Evolutionary conservation across 2,113 vertebrate genomes (phyloP).

Genomic region (Ciconia boyciana): DNA sequence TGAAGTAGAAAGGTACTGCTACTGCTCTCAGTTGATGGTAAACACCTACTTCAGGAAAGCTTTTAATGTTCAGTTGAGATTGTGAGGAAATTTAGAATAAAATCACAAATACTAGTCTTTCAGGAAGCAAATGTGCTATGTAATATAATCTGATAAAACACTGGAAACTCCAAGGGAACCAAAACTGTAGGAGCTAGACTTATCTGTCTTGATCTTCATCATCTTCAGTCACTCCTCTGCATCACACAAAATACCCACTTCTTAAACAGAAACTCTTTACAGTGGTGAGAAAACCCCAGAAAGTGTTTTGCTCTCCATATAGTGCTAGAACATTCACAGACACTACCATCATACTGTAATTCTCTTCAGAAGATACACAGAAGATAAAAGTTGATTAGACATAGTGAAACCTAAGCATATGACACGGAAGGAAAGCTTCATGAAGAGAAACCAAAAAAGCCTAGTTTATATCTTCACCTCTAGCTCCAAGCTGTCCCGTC

Average conservation of each 20-base stretch:
- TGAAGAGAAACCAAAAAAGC: neutral
- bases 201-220: neutral
- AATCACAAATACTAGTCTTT: neutral
- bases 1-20: neutral
- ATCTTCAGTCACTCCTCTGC: neutral
- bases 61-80: neutral
- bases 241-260: neutral
- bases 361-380: neutral
- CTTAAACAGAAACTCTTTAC: neutral
- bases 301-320: neutral
- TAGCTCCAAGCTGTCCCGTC: neutral
- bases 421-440: neutral
- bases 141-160: neutral
- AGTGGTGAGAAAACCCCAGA: neutral
- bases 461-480: neutral
- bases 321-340: neutral
- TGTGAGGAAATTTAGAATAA: neutral
- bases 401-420: neutral
- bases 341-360: fast-evolving
- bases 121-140: neutral
- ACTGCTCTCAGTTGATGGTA: neutral
- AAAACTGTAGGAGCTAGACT: fast-evolving
- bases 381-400: neutral
- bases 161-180: neutral
- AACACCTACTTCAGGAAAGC: neutral